Base-by-base conservation (phyloP, 1,140 invertebrate species). In the Drosophila cardini region DNA sequence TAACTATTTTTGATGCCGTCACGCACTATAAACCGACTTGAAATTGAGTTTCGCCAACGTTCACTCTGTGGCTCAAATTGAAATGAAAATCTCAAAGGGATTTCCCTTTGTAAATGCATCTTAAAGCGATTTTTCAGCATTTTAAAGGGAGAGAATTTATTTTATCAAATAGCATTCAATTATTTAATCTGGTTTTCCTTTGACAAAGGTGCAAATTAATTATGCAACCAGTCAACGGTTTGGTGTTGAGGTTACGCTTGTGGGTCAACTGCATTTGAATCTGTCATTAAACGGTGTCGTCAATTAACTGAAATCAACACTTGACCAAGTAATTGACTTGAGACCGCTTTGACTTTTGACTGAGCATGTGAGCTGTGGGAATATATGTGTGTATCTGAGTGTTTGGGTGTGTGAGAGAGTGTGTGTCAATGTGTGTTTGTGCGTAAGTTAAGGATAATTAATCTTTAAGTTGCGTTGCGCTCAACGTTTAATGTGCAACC, bases 1-100 rank as follows among this genome's bases (percentile, higher is more conserved):
- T 89, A 83, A 89, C 84, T 84, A 80, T 83, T 87, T 89, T 78
- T 89, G 64, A 89, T 84, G 67, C 70, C 77, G 73, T 68, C 80
- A 89, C 84, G 84, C 84, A 89, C 84, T 80, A 83, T 89, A 89
- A 89, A 75, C 63, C 15, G 9, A 38, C 15, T 60, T 18, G 52
- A 64, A 40, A 63, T 62, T 30, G 45, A 18, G 32, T 58, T 38
- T 56, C 18, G 16, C 32, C 18, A 15, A 36, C 34, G 46, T 36
- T n/a, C 42, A 9, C n/a, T 36, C 43, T 64, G 34, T 30, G 18
- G 34, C 34, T 38, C 61, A 9, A n/a, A 36, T 43, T 21, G 55
- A 42, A 67, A 16, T 46, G 63, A 67, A 57, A 34, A 57, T 32
- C 43, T 60, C 45, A 46, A 56, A 55, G 40, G 34, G 50, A 9